Conservation (phyloP, 64 coral and sea anemone genomes). For the Montipora foliosa region DNA sequence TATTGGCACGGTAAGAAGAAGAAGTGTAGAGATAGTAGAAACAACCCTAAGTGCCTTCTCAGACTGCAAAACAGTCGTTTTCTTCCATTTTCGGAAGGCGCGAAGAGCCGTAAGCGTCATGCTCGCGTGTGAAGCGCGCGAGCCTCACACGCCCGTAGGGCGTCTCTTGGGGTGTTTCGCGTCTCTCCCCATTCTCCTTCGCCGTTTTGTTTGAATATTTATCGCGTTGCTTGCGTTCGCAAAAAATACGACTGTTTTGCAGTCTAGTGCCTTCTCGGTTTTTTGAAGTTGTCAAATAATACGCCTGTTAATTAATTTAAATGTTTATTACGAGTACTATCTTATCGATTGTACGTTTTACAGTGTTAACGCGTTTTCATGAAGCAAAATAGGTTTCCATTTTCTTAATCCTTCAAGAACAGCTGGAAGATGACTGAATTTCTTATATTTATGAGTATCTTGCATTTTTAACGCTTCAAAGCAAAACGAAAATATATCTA, state of each 20-base stretch:
- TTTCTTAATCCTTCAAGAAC: background rate
- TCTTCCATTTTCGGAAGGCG: too few relatives aligned
- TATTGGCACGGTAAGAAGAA: too few relatives aligned
- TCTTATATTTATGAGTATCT: constrained; percentile 5
- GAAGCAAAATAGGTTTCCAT: background rate
- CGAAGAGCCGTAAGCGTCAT: too few relatives aligned
- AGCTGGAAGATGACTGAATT: background rate
- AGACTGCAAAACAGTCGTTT: too few relatives aligned
- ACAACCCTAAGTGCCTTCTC: background rate
- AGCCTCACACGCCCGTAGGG: too few relatives aligned
- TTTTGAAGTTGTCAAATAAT: background rate
- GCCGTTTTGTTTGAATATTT: too few relatives aligned
- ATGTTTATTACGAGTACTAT: background rate
- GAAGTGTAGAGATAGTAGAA: background rate
- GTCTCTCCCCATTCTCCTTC: too few relatives aligned
- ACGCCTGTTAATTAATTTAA: background rate
- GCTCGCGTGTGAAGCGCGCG: too few relatives aligned
- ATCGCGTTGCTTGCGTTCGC: too few relatives aligned
- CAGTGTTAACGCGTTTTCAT: background rate
- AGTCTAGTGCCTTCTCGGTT: too few relatives aligned
- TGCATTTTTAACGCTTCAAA: constrained; percentile 23
- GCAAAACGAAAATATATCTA: constrained; percentile 27
- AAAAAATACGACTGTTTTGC: too few relatives aligned
- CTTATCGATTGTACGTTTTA: background rate
- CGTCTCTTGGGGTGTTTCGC: too few relatives aligned